Conservation (phyloP, 2,797 vertebrate species). For the Phataginus tetradactyla region DNA sequence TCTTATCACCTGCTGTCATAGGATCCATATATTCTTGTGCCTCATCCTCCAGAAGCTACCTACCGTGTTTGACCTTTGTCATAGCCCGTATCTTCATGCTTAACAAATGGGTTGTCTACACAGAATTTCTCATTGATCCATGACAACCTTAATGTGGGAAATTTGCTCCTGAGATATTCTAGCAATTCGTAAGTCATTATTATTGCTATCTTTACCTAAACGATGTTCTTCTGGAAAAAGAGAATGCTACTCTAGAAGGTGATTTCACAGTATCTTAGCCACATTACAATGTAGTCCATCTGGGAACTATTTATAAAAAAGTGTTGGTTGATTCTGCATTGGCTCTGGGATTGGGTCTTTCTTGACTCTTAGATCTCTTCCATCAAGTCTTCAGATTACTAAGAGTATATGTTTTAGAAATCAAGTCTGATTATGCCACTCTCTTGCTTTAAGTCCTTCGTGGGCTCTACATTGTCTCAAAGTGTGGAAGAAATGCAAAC, state of each 20-base stretch:
- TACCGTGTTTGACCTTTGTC: neutral
- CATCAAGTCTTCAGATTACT: neutral
- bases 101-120: neutral
- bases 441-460: neutral
- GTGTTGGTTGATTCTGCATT: neutral
- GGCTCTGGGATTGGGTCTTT: neutral
- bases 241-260: neutral
- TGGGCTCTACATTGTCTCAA: neutral
- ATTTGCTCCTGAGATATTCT: neutral
- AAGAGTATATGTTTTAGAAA: neutral
- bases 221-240: neutral
- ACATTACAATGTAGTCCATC: rapidly evolving
- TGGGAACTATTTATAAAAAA: neutral
- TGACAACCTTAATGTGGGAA: neutral
- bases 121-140: neutral
- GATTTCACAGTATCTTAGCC: neutral
- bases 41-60: neutral
- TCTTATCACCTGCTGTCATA: neutral
- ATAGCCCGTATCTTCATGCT: neutral
- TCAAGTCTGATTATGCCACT: neutral
- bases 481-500: neutral
- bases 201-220: neutral
- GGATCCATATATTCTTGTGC: neutral
- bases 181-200: neutral
- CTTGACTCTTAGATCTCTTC: neutral